A percentile compares a stretch with the other conserved stretches of the same genome.
These are phyloP conservation scores for Trichomycterus rosablanca DNA, from an alignment of 2,113 vertebrate genomes.

Conservation along the genomic window DNA sequence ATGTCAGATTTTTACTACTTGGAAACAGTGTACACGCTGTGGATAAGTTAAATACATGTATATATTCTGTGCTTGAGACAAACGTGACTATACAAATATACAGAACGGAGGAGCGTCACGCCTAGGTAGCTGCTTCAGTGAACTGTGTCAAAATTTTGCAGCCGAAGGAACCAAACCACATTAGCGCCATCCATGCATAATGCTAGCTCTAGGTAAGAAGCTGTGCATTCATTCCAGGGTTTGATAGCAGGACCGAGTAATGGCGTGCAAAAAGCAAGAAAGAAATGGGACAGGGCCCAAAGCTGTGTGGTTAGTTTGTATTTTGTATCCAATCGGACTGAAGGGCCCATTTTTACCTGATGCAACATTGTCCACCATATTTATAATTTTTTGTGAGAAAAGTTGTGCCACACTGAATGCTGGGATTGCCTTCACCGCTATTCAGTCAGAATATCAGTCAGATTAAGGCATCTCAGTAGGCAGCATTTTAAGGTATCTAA, in stretches of 20 bases:
- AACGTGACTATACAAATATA: not conserved
- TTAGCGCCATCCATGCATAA: slow-evolving; percentile 46
- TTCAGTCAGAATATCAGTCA: no score
- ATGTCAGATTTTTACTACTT: no score
- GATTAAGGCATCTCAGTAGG: no score
- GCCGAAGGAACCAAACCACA: slow-evolving; percentile 44
- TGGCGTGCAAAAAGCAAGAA: slow-evolving; percentile 17
- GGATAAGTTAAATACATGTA: no score
- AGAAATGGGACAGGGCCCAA: slow-evolving; percentile 19
- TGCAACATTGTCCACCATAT: no score
- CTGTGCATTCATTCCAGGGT: slow-evolving; percentile 4
- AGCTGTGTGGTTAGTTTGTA: slow-evolving; percentile 33
- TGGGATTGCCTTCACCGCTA: no score
- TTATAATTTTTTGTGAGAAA: no score
- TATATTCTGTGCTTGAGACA: not conserved
- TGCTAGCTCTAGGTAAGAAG: slow-evolving; percentile 17
- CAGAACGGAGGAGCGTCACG: slow-evolving; percentile 2
- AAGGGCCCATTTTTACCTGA: no score
- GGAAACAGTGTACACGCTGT: not conserved
- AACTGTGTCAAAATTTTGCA: slow-evolving; percentile 2
- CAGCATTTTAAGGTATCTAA: no score
- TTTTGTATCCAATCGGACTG: no score
- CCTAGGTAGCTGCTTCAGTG: not conserved
- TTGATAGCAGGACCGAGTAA: slow-evolving; percentile 47
- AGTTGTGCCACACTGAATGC: no score